Percentiles rank a stretch among this genome's conserved stretches.
Conservation (phyloP, 2,888 invertebrate genomes). For the Psylliodes chrysocephalus region DNA sequence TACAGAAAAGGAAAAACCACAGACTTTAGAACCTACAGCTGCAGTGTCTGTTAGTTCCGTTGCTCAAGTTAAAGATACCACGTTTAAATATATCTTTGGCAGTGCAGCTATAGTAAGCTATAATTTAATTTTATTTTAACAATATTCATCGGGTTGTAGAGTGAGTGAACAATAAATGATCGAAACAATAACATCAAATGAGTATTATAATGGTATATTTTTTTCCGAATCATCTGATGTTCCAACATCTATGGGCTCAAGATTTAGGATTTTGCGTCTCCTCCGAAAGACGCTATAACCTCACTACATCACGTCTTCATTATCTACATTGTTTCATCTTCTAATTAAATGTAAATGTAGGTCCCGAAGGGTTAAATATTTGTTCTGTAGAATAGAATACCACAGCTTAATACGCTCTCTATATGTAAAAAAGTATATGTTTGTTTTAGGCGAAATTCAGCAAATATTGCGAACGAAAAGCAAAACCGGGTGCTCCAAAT, state of each 20-base stretch:
- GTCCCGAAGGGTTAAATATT: no score
- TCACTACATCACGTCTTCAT: no score
- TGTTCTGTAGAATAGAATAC: background rate
- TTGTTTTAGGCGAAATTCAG: constrained; percentile 68
- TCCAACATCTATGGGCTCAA: no score
- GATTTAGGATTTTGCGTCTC: no score
- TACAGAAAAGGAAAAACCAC: background rate
- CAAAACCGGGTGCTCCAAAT: constrained; percentile 67
- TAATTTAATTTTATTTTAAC: background rate
- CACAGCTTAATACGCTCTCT: background rate
- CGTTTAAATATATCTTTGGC: constrained; percentile 40
- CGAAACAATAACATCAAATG: no score
- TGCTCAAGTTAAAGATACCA: constrained; percentile 30
- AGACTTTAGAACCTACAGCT: background rate
- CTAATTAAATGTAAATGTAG: no score
- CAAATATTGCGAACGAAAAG: constrained; percentile 69
- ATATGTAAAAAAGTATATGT: background rate
- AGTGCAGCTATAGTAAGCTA: constrained; percentile 34
- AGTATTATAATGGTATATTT: no score
- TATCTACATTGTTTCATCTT: no score
- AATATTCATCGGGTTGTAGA: no score
- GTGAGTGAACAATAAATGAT: no score
- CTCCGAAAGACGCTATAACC: no score
- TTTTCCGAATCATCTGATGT: no score
- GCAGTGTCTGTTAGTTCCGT: background rate